phyloP scores from a whole-genome alignment of 2,113 vertebrate genomes.

The Tragelaphus buxtoni region DNA sequence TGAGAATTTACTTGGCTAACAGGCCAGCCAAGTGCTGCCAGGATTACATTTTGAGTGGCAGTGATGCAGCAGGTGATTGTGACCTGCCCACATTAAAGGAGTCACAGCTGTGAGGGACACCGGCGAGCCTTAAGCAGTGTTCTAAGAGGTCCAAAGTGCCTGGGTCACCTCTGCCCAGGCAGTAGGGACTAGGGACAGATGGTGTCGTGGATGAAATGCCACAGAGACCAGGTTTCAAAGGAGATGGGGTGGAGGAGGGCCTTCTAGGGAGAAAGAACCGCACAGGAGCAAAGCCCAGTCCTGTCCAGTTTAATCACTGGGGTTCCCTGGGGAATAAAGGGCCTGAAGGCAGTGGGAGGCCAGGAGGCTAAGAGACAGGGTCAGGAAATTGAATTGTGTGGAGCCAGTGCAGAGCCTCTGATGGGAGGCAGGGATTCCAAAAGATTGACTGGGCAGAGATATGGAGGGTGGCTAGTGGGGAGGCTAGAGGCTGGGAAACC shows the following conservation, averaged over 20 bases:
- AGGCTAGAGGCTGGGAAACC: background rate
- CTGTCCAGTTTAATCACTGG: background rate
- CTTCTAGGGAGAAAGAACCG: background rate
- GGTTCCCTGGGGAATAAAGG: background rate
- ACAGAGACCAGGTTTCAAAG: background rate
- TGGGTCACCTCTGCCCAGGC: background rate
- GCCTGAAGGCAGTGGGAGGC: background rate
- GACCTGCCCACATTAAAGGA: background rate
- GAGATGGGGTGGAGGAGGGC: background rate
- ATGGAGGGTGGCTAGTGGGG: background rate
- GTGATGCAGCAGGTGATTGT: background rate
- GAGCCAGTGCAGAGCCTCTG: background rate
- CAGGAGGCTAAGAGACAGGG: background rate
- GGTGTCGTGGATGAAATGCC: background rate
- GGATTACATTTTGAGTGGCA: background rate
- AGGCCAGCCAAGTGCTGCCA: background rate
- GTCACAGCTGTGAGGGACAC: background rate
- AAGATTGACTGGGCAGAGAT: background rate
- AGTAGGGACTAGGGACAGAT: background rate
- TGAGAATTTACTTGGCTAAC: background rate
- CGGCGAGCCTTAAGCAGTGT: background rate
- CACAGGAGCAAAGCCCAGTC: background rate
- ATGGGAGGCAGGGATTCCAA: background rate
- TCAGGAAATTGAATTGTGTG: background rate
- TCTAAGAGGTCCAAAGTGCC: background rate